Evolutionary conservation across 92 coral and sea anemone genomes (phyloP).

Genomic region (Chrysogorgia sp.): DNA sequence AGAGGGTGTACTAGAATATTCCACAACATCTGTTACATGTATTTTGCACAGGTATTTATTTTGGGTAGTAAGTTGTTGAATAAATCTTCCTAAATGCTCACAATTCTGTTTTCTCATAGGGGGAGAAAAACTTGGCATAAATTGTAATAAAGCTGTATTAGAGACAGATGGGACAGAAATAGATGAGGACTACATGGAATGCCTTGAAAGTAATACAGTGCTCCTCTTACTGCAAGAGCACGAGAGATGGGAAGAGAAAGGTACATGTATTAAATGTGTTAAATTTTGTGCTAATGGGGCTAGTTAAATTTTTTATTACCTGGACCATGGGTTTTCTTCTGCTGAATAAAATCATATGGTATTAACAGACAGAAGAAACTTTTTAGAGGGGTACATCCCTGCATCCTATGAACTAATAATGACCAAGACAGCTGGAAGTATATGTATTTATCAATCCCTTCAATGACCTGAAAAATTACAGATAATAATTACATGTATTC

Average conservation of each 20-base stretch:
- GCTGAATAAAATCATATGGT: no score
- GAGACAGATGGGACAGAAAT: conserved; percentile 18
- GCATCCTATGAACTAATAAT: no score
- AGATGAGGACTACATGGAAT: background rate
- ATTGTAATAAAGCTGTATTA: background rate
- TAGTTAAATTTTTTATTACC: background rate
- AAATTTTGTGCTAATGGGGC: background rate
- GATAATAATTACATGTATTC: no score
- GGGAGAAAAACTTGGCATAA: background rate
- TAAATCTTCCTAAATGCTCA: background rate
- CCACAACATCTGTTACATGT: background rate
- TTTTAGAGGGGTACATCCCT: no score
- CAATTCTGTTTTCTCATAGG: background rate
- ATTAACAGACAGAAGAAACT: no score
- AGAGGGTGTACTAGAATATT: background rate
- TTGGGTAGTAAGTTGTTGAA: background rate
- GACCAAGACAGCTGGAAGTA: no score
- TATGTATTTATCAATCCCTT: no score
- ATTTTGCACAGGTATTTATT: background rate
- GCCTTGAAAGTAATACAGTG: background rate
- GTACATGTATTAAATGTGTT: no score
- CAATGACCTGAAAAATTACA: no score
- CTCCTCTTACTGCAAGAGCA: background rate
- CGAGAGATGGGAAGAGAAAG: background rate
- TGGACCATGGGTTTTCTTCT: no score